Conservation (phyloP, 2,888 invertebrate genomes). For the Temnothorax unifasciatus region DNA sequence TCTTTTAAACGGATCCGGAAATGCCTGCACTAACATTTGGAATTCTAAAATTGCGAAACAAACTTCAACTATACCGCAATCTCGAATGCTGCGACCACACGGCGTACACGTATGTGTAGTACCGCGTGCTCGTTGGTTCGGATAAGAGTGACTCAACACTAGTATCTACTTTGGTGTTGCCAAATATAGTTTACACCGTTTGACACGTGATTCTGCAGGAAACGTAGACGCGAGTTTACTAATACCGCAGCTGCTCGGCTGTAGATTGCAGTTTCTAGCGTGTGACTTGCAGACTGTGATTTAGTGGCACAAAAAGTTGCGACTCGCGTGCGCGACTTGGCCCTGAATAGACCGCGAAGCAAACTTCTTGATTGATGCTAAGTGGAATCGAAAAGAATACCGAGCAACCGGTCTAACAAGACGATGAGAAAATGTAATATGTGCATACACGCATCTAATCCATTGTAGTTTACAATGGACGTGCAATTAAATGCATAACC, state of each 20-base stretch:
- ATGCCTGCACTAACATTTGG: conserved; percentile 22
- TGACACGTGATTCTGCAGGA: conserved; percentile 23
- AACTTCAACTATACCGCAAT: conserved; percentile 27
- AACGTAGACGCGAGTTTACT: conserved; percentile 7
- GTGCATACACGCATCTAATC: background rate
- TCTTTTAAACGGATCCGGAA: conserved; percentile 6
- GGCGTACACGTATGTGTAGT: background rate
- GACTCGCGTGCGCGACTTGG: conserved; percentile 1
- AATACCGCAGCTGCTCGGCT: conserved; percentile 19
- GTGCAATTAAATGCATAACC: background rate
- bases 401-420: background rate
- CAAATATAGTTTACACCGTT: conserved; percentile 28
- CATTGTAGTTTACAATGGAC: background rate
- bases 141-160: conserved; percentile 18
- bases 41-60: conserved; percentile 39
- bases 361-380: conserved; percentile 28
- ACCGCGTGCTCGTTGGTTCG: background rate
- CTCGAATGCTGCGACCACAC: background rate
- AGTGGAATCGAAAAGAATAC: conserved; percentile 20
- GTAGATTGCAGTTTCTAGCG: conserved; percentile 17
- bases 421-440: background rate
- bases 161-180: conserved; percentile 22
- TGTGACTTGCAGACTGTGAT: conserved; percentile 5
- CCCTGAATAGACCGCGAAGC: background rate
- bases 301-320: conserved; percentile 4